A percentile compares a stretch with the other conserved stretches of the same genome.
These are phyloP conservation scores for Caenorhabditis wallacei DNA, from an alignment of 2,888 invertebrate species.

Conservation along the genomic window DNA sequence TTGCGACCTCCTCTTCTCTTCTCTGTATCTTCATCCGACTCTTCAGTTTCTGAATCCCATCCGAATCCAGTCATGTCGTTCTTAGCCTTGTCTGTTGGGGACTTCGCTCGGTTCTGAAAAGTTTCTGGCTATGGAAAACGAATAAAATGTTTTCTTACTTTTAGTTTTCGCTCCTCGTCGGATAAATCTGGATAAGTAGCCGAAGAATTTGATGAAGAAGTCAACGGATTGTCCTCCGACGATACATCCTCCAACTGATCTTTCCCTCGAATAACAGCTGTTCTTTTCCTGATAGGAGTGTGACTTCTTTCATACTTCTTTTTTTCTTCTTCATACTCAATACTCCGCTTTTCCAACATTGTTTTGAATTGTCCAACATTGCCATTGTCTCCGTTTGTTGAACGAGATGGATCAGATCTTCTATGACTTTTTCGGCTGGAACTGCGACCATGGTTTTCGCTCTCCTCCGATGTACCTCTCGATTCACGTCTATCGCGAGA, in stretches of 20 bases:
- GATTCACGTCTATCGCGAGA: constrained; percentile 17
- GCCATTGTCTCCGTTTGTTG: constrained; percentile 4
- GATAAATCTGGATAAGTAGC: constrained; percentile 42
- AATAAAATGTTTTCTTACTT: background rate
- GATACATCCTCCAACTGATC: constrained; percentile 31
- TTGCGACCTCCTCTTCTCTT: constrained; percentile 18
- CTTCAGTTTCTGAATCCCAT: constrained; percentile 60
- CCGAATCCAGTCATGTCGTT: constrained; percentile 21
- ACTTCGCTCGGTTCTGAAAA: constrained; percentile 23
- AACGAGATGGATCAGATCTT: constrained; percentile 1
- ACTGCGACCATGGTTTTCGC: background rate
- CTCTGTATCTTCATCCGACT: constrained; percentile 45
- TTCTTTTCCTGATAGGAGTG: constrained; percentile 37
- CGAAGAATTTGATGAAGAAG: constrained; percentile 30
- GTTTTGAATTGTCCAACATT: constrained; percentile 31
- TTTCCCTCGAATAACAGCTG: constrained; percentile 37
- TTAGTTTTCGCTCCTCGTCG: constrained; percentile 14
- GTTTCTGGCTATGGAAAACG: background rate
- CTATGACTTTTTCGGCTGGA: background rate
- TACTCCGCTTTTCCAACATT: constrained; percentile 43
- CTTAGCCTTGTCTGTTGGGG: background rate
- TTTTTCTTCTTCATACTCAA: constrained; percentile 43
- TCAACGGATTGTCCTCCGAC: constrained; percentile 34
- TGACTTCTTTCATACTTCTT: constrained; percentile 42
- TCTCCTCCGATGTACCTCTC: background rate